These are phyloP conservation scores for Cataglyphis albicans DNA, from an alignment of 2,888 invertebrate species.

Conservation along the genomic window DNA sequence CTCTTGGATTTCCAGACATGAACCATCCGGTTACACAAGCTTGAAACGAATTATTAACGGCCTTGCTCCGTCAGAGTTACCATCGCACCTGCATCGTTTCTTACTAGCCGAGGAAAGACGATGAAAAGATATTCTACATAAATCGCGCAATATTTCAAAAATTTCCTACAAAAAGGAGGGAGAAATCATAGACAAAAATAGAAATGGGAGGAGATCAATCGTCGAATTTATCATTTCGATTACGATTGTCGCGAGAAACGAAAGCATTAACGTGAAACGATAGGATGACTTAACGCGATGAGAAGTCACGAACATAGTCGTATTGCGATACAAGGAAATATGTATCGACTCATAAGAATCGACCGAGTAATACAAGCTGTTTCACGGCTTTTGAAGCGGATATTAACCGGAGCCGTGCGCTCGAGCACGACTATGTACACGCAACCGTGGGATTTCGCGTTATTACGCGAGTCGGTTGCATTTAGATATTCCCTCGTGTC, in stretches of 20 bases:
- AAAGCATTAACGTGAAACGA: neutral
- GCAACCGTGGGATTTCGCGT: slow-evolving; percentile 69
- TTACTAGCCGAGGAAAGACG: slow-evolving; percentile 52
- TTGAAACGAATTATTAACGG: slow-evolving; percentile 73
- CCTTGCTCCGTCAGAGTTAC: slow-evolving; percentile 66
- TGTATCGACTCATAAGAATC: slow-evolving; percentile 17
- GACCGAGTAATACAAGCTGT: slow-evolving; percentile 18
- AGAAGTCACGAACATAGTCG: neutral
- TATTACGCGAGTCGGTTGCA: slow-evolving; percentile 63
- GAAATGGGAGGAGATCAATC: neutral
- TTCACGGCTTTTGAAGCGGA: slow-evolving; percentile 42
- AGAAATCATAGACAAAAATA: neutral
- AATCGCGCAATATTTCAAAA: slow-evolving; percentile 62
- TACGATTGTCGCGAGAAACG: too few species aligned
- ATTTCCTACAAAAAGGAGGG: slow-evolving; percentile 26
- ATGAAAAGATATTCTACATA: slow-evolving; percentile 61
- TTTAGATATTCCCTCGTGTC: slow-evolving; percentile 65
- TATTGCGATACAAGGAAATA: neutral
- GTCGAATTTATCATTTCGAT: neutral
- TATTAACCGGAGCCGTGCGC: slow-evolving; percentile 41
- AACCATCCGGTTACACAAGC: slow-evolving; percentile 68
- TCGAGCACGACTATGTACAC: slow-evolving; percentile 41
- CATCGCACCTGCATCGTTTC: slow-evolving; percentile 46
- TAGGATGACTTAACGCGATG: slow-evolving; percentile 1
- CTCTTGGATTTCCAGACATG: slow-evolving; percentile 77